Conservation (phyloP, 2,888 invertebrate species). For the Pheosia tremula region DNA sequence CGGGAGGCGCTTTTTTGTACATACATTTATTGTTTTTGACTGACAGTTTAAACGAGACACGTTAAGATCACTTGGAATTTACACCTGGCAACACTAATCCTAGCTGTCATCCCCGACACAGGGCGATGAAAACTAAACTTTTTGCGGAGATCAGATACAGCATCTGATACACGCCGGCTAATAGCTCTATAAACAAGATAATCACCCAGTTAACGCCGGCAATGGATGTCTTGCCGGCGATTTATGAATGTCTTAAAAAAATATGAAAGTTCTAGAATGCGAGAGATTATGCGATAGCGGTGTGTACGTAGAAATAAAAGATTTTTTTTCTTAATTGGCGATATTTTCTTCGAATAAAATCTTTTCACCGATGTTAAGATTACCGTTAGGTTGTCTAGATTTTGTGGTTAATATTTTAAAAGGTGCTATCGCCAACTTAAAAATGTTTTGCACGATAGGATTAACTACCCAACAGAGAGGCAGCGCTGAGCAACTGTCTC, state of each 20-base stretch:
- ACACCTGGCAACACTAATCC: constrained; percentile 46
- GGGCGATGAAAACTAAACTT: constrained; percentile 77
- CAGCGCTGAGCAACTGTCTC: too few species aligned
- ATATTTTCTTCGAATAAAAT: neutral
- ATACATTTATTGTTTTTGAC: neutral
- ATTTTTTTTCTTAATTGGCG: constrained; percentile 13
- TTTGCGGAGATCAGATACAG: constrained; percentile 72
- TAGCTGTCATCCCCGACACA: constrained; percentile 36
- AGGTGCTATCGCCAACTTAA: neutral
- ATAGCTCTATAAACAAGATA: constrained; percentile 80
- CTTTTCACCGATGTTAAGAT: neutral
- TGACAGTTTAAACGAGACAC: neutral
- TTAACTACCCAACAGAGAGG: too few species aligned
- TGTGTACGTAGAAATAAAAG: constrained; percentile 24
- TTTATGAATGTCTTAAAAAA: constrained; percentile 50
- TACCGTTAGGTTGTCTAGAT: neutral
- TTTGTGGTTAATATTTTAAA: neutral
- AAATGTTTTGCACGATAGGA: too few species aligned
- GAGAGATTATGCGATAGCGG: constrained; percentile 31
- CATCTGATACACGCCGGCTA: constrained; percentile 72
- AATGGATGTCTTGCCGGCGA: constrained; percentile 48
- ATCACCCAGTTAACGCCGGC: constrained; percentile 72
- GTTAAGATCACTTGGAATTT: constrained; percentile 1
- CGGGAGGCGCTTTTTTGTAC: too few species aligned
- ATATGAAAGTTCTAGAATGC: constrained; percentile 39